Percentiles rank a stretch among this genome's conserved stretches.
Evolutionary conservation across 2,797 vertebrate genomes (phyloP).

Genomic region (Rhodeus uyekii): DNA sequence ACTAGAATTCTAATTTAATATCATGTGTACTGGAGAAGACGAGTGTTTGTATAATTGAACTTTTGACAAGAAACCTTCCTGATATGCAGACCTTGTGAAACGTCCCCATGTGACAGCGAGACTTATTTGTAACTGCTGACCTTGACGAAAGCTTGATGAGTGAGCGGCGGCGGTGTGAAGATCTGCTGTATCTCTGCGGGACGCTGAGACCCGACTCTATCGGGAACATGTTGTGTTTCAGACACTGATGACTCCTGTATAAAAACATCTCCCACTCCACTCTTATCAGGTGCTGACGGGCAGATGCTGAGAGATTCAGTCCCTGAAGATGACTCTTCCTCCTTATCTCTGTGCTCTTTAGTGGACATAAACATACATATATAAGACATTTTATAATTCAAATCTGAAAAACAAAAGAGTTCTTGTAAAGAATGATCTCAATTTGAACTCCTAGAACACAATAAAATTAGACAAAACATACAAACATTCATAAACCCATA

Average conservation of each 20-base stretch:
- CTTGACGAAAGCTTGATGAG: not conserved
- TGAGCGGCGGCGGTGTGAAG: not conserved
- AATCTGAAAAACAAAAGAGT: too few species aligned
- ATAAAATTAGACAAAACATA: too few species aligned
- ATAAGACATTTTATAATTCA: too few species aligned
- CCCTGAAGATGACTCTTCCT: not conserved
- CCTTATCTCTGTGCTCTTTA: too few species aligned
- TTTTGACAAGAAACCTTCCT: too few species aligned
- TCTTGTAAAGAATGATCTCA: too few species aligned
- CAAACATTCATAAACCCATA: too few species aligned
- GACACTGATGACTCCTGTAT: constrained; percentile 35
- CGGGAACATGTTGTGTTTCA: constrained; percentile 49
- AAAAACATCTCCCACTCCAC: not conserved
- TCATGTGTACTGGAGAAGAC: not conserved
- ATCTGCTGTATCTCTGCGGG: constrained; percentile 31
- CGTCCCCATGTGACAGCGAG: not conserved
- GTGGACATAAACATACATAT: too few species aligned
- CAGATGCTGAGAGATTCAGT: not conserved
- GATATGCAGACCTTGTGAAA: not conserved
- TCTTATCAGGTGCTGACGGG: not conserved
- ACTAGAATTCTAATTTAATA: too few species aligned
- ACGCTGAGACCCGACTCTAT: constrained; percentile 47
- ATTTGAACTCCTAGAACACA: too few species aligned
- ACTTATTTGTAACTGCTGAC: not conserved
- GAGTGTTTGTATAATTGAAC: not conserved